Percentiles rank a stretch among this genome's conserved stretches.
phyloP scores from a whole-genome alignment of 2,113 vertebrate genomes.

The Neodontobutis hainanensis region DNA sequence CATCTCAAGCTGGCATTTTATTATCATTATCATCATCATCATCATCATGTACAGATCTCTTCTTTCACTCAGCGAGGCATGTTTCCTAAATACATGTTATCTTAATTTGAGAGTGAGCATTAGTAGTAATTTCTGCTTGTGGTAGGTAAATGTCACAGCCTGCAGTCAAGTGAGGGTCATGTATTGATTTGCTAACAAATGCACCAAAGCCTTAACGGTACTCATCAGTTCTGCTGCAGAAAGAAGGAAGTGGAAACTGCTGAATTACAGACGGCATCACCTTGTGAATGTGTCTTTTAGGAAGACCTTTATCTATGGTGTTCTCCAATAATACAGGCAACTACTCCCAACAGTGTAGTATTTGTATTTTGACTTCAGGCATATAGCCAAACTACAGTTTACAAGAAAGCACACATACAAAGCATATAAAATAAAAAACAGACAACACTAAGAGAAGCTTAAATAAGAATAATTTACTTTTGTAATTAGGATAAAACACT shows the following conservation, averaged over 20 bases:
- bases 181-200: conserved; percentile 41
- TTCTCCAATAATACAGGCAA: neutral
- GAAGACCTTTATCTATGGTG: neutral
- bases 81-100: conserved; percentile 4
- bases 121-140: conserved; percentile 16
- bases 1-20: too few species aligned
- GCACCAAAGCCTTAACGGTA: conserved; percentile 9
- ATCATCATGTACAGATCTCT: too few species aligned
- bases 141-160: conserved; percentile 40
- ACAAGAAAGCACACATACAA: too few species aligned
- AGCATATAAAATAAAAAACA: too few species aligned
- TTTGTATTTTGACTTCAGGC: neutral
- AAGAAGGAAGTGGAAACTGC: conserved; percentile 19
- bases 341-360: neutral
- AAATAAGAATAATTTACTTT: too few species aligned
- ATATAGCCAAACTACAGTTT: too few species aligned
- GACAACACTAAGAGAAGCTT: too few species aligned
- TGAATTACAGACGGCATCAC: conserved; percentile 27
- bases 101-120: conserved; percentile 4
- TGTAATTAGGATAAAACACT: too few species aligned
- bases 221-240: conserved; percentile 12
- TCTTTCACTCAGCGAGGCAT: neutral
- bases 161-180: conserved; percentile 36
- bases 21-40: too few species aligned
- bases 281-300: conserved; percentile 7